Evolutionary conservation across 2,797 vertebrate species (phyloP).

Genomic region (Tolypeutes matacus): DNA sequence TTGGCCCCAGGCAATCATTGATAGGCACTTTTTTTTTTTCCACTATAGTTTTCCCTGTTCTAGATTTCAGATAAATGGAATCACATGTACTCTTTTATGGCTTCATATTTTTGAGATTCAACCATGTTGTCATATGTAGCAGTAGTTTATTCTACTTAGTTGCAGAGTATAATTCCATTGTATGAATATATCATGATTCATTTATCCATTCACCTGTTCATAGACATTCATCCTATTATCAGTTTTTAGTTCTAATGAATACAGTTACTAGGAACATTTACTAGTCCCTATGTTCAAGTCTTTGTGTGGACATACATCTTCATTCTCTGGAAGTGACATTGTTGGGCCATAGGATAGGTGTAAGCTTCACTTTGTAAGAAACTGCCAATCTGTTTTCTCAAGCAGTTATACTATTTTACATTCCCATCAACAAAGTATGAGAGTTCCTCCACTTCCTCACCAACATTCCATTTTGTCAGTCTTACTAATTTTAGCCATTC

Average conservation of each 20-base stretch:
- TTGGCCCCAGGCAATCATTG: not conserved
- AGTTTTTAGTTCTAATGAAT: not conserved
- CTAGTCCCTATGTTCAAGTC: not conserved
- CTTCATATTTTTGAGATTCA: constrained; percentile 2
- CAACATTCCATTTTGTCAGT: not conserved
- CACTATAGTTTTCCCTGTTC: not conserved
- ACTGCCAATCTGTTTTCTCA: not conserved
- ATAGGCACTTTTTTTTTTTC: not conserved
- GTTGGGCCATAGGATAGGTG: not conserved
- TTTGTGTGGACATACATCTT: not conserved
- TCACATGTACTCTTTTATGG: not conserved
- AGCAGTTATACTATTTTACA: not conserved
- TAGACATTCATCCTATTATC: not conserved
- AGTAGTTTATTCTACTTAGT: not conserved
- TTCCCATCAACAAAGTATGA: not conserved
- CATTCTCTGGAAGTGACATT: not conserved
- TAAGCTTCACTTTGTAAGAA: not conserved
- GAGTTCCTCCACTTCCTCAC: not conserved
- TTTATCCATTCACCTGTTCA: not conserved
- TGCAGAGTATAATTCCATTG: not conserved
- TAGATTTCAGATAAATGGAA: not conserved
- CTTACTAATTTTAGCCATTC: not conserved
- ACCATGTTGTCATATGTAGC: not conserved
- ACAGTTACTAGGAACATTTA: not conserved
- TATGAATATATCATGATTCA: not conserved